These are phyloP conservation scores for Phalanger gymnotis DNA, from an alignment of 2,797 vertebrate genomes.

Conservation along the genomic window DNA sequence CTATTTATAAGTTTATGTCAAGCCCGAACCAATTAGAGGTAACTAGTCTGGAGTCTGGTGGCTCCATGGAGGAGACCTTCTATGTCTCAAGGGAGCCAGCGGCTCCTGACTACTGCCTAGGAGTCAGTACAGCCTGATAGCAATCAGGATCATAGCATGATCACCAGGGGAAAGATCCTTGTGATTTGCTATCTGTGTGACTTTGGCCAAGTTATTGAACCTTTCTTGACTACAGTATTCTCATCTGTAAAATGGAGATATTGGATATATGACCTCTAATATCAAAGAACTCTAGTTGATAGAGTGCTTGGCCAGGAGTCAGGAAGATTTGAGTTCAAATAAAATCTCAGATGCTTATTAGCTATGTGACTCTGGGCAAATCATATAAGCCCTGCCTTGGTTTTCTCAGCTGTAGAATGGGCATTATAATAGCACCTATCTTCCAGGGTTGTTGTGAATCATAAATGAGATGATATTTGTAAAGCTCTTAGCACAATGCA, in stretches of 20 bases:
- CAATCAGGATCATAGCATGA: background rate
- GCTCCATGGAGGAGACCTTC: background rate
- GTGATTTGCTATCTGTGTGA: background rate
- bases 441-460: background rate
- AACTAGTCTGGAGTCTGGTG: slow-evolving; percentile 10
- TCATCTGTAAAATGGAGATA: background rate
- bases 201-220: background rate
- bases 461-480: background rate
- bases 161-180: slow-evolving; percentile 6
- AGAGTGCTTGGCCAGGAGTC: background rate
- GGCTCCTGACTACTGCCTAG: slow-evolving; percentile 2
- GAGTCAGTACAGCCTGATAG: background rate
- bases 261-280: background rate
- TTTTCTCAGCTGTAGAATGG: too few species aligned
- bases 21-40: slow-evolving; percentile 17
- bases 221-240: background rate
- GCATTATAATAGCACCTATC: background rate
- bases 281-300: background rate
- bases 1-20: background rate
- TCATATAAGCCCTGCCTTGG: background rate
- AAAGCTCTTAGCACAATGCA: background rate
- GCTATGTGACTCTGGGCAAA: background rate
- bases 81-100: slow-evolving; percentile 15
- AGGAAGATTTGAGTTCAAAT: background rate
- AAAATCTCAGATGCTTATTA: background rate